These are phyloP conservation scores for Babyrousa celebensis DNA, from an alignment of 2,797 vertebrate genomes.

Conservation along the genomic window DNA sequence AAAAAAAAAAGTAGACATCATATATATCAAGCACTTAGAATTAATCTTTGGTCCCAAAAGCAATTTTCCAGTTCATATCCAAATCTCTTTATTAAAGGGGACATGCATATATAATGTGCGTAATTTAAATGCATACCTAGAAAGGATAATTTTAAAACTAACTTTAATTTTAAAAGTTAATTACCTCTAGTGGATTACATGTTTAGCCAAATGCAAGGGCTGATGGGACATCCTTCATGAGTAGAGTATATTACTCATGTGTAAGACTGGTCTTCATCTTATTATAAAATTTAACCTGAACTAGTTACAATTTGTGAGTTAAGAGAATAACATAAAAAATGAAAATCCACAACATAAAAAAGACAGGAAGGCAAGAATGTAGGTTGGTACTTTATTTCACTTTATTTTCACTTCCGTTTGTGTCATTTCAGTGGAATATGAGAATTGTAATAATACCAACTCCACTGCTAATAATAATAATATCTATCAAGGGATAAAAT, in stretches of 20 bases:
- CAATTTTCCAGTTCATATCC: not conserved
- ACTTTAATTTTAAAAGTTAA: slow-evolving; percentile 9
- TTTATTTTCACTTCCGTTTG: not conserved
- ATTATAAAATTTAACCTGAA: slow-evolving; percentile 13
- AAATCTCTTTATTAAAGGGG: not conserved
- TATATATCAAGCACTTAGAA: not conserved
- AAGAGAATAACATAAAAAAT: not conserved
- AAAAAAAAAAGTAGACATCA: not conserved
- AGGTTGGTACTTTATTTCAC: not conserved
- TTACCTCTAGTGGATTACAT: not conserved
- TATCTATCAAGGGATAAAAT: not conserved
- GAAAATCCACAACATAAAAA: slow-evolving; percentile 5
- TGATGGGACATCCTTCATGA: not conserved
- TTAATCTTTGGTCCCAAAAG: slow-evolving; percentile 41
- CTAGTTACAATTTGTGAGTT: slow-evolving; percentile 5
- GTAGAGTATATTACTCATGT: not conserved
- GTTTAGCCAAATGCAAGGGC: not conserved
- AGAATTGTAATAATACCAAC: not conserved
- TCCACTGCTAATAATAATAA: not conserved
- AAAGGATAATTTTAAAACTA: not conserved
- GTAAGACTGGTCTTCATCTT: not conserved
- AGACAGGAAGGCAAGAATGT: not conserved
- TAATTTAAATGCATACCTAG: slow-evolving; percentile 21
- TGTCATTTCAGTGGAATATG: not conserved
- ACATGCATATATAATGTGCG: not conserved